These are phyloP conservation scores for Nothobranchius furzeri DNA, from an alignment of 2,113 vertebrate species.

Conservation along the genomic window DNA sequence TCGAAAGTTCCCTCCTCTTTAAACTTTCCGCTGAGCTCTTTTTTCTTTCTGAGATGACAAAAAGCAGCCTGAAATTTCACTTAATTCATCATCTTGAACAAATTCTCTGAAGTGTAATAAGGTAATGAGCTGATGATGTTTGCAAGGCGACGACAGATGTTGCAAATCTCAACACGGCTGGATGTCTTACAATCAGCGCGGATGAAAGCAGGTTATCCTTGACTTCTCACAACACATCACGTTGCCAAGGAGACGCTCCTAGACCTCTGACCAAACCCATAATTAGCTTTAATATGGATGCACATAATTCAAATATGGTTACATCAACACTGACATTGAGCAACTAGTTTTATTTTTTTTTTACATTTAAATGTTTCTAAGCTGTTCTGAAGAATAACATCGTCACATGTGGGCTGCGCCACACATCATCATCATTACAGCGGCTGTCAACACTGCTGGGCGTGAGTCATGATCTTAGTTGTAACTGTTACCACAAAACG, in stretches of 20 bases:
- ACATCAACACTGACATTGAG: constrained; percentile 51
- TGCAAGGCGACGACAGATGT: constrained; percentile 24
- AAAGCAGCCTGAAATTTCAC: constrained; percentile 12
- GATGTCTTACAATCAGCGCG: constrained; percentile 47
- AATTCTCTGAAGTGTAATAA: constrained; percentile 30
- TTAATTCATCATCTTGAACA: constrained; percentile 41
- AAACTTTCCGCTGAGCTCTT: constrained; percentile 52
- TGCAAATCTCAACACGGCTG: constrained; percentile 23
- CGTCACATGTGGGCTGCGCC: constrained; percentile 38
- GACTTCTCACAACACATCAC: constrained; percentile 36
- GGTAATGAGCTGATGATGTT: constrained; percentile 28
- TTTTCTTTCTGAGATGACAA: constrained; percentile 9
- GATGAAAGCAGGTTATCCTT: constrained; percentile 50
- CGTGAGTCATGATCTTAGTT: constrained; percentile 22
- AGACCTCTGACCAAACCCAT: constrained; percentile 43
- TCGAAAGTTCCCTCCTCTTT: constrained; percentile 53
- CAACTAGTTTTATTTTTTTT: constrained; percentile 7
- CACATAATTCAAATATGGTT: constrained; percentile 44
- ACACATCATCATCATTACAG: constrained; percentile 27
- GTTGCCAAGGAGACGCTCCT: constrained; percentile 21
- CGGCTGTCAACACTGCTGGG: constrained; percentile 21
- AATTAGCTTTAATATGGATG: constrained; percentile 55
- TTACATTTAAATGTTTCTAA: constrained; percentile 37
- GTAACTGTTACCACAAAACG: constrained; percentile 24
- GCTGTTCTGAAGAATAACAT: constrained; percentile 51